Evolutionary conservation across 2,113 vertebrate genomes (phyloP), one percentile per base, ranked within the genome.

Genomic region (Dicerorhinus sumatrensis): DNA sequence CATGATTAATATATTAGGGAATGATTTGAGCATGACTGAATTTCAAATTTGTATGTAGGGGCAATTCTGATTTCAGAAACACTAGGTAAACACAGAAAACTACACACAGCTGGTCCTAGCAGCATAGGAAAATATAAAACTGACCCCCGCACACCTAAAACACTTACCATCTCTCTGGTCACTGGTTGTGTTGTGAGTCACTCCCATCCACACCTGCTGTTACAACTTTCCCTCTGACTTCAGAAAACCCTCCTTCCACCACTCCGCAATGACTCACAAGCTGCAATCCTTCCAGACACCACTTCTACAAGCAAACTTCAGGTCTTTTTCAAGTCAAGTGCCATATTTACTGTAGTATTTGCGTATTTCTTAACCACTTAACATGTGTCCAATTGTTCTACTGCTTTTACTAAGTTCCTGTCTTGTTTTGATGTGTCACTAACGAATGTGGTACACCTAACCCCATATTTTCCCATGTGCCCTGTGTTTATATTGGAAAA

Each of bases 1-100:
- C 1, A 23, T 6, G 23, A 67, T 18, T 72, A 56, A 82, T 39
- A 73, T 67, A 67, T 83, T 27, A 81, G 11, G 12, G 65, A 73
- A 94, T 10, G 11, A 63, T 42, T 77, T n/a, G 46, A 81, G 63
- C 4, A 58, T 73, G 33, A 82, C 5, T 58, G 36, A 95, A 87
- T 75, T 75, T 77, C 75, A 62, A n/a, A 48, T 96, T 27, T 65
- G 51, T 81, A 29, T 16, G 65, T 91, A 77, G 17, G 46, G 63
- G 13, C 36, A 67, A 29, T 73, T 80, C 46, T 56, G 54, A 63
- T 23, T 36, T 91, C 14, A 84, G 75, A 77, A 94, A 76, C 39
- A 39, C 14, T 42, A 96, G 39, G n/a, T 62, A 82, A 89, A 93
- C 42, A 86, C 13, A 65, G 42, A 73, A 89, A 51, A 95, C 54